A percentile compares a stretch with the other conserved stretches of the same genome.
phyloP scores from a whole-genome alignment of 1,140 invertebrate genomes.

The Nephila pilipes region DNA sequence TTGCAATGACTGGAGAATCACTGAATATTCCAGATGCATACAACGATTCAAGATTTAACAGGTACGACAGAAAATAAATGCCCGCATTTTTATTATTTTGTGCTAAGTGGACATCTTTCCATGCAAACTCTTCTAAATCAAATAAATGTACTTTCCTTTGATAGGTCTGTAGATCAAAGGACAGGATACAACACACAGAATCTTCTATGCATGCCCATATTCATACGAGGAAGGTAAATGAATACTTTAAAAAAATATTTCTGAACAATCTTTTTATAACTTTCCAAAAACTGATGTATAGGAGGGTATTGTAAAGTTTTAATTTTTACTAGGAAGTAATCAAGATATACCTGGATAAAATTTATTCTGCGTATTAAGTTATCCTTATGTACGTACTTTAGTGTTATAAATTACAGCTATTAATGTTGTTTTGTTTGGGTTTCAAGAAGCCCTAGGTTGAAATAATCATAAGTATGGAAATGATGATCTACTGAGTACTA shows the following conservation, averaged over 20 bases:
- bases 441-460: too few species aligned
- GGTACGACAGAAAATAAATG: constrained; percentile 75
- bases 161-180: constrained; percentile 86
- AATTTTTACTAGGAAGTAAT: too few species aligned
- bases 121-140: background rate
- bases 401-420: too few species aligned
- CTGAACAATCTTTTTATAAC: too few species aligned
- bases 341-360: too few species aligned
- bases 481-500: too few species aligned
- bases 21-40: constrained; percentile 91
- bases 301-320: too few species aligned
- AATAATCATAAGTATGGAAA: too few species aligned
- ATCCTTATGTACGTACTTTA: too few species aligned
- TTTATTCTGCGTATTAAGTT: too few species aligned
- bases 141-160: background rate
- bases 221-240: constrained; percentile 85
- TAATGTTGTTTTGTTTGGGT: too few species aligned
- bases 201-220: constrained; percentile 93
- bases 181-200: constrained; percentile 89
- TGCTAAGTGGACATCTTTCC: background rate
- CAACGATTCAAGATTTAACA: constrained; percentile 89
- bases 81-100: background rate
- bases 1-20: constrained; percentile 88
- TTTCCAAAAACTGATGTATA: too few species aligned
- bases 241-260: background rate